Evolutionary conservation across 2,797 vertebrate genomes (phyloP), one percentile per base, ranked within the genome.

Genomic region (Pampus argenteus): DNA sequence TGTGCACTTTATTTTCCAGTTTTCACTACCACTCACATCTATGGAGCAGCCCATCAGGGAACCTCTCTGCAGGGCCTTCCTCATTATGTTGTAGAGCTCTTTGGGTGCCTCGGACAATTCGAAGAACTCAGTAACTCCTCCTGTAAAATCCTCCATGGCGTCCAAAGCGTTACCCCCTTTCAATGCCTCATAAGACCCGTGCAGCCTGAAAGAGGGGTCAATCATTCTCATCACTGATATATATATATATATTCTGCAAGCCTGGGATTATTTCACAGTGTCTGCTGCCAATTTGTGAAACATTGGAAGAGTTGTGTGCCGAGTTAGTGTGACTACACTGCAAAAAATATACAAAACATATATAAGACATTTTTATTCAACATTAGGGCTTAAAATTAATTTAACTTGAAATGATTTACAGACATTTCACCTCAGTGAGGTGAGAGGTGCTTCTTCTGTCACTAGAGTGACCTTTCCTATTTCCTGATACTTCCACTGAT

Each of bases 81-180:
- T 98, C 97, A 99, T 96, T 87, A 98, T 98, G 82, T 83, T 96
- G 89, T 94, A 98, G 71, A 97, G 95, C 26, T 98, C 96, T 84
- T 94, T 96, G 2, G 97, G 97, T 1, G 96, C 95, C 34, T 98
- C 95, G 14, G 86, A 94, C 82, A 99, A 92, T 76, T 99, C 98
- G 0, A 97, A 99, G 89, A 96, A 98, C 88, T 99, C 98, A 0
- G 98, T 99, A 45, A 99, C 96, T 58, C 98, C 98, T 74, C 98
- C 98, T 0, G 98, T 99, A 91, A 99, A 99, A 84, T 99, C 98
- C 84, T 99, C 98, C 98, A 99, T 99, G 81, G 98, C 98, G 74
- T 99, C 98, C 0, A 98, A 92, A 3, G 98, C 97, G 77, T 98
- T 99, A 2, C 98, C 98, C 50, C 98, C 98, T 89, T 96, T 99